Evolutionary conservation across 35 echinoderm and acorn worm genomes (phyloP).

Genomic region (Heliocidaris erythrogramma): DNA sequence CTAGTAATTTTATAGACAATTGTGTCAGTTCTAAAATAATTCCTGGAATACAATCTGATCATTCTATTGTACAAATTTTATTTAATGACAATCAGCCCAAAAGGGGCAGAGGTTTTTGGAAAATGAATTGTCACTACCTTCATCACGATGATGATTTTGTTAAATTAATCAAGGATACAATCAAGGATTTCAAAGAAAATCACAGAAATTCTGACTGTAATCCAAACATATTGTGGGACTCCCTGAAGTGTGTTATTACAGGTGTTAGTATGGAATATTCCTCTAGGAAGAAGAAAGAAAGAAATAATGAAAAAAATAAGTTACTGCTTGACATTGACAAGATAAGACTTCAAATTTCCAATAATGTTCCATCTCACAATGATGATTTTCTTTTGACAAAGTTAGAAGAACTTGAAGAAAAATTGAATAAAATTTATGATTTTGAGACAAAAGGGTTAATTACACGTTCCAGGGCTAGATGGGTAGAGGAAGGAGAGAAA

Average conservation of each 20-base stretch:
- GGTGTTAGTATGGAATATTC: constrained; percentile 44
- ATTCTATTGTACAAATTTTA: no score
- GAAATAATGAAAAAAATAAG: constrained; percentile 21
- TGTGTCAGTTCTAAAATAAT: no score
- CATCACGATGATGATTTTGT: constrained; percentile 48
- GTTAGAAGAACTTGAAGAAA: neutral
- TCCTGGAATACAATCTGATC: no score
- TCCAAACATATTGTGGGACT: constrained; percentile 39
- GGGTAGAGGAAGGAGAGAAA: constrained; percentile 22
- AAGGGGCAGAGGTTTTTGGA: no score
- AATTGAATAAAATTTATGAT: neutral
- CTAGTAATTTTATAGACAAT: no score
- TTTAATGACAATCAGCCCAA: no score
- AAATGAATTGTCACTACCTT: constrained; percentile 23
- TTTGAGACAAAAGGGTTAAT: constrained; percentile 41
- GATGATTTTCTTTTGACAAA: neutral
- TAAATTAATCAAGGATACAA: neutral
- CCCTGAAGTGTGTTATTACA: constrained; percentile 47
- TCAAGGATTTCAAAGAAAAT: constrained; percentile 28
- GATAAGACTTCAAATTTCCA: constrained; percentile 8
- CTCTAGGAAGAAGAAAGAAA: constrained; percentile 40
- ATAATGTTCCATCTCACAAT: neutral
- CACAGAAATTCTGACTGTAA: constrained; percentile 46
- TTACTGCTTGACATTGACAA: constrained; percentile 21
- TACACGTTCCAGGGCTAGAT: constrained; percentile 12